These are phyloP conservation scores for Lithobates pipiens DNA, from an alignment of 2,797 vertebrate genomes.

Conservation along the genomic window DNA sequence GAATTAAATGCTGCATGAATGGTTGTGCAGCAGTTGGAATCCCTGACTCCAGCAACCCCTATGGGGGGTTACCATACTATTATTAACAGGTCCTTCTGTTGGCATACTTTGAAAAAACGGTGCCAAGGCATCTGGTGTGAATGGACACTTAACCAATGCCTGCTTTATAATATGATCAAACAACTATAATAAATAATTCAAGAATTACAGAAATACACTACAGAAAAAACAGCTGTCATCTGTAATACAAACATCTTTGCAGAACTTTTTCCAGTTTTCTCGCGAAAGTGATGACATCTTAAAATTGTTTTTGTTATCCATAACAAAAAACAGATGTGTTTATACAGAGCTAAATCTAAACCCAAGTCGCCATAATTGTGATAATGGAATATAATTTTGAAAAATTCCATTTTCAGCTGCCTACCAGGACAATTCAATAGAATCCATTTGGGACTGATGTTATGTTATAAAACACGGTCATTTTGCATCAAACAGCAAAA, in stretches of 20 bases:
- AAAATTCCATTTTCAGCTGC: slow-evolving; percentile 26
- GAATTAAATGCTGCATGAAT: too few species aligned
- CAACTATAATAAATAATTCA: background rate
- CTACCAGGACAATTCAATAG: slow-evolving; percentile 14
- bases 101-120: too few species aligned
- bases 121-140: too few species aligned
- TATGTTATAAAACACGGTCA: slow-evolving; percentile 12
- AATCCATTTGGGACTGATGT: slow-evolving; percentile 37
- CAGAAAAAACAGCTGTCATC: slow-evolving; percentile 2
- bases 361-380: slow-evolving; percentile 42
- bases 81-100: too few species aligned
- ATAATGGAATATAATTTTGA: slow-evolving; percentile 53
- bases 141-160: background rate
- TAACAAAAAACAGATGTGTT: slow-evolving; percentile 53
- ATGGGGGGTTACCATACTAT: too few species aligned
- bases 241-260: background rate
- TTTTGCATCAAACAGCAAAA: slow-evolving; percentile 67
- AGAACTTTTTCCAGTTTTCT: background rate
- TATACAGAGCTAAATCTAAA: slow-evolving; percentile 35
- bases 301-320: slow-evolving; percentile 24
- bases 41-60: too few species aligned
- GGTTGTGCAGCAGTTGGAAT: too few species aligned
- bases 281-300: slow-evolving; percentile 17
- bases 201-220: background rate
- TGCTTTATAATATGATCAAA: background rate